These are phyloP conservation scores for Sicus ferrugineus DNA, from an alignment of 2,888 invertebrate genomes.

Conservation along the genomic window DNA sequence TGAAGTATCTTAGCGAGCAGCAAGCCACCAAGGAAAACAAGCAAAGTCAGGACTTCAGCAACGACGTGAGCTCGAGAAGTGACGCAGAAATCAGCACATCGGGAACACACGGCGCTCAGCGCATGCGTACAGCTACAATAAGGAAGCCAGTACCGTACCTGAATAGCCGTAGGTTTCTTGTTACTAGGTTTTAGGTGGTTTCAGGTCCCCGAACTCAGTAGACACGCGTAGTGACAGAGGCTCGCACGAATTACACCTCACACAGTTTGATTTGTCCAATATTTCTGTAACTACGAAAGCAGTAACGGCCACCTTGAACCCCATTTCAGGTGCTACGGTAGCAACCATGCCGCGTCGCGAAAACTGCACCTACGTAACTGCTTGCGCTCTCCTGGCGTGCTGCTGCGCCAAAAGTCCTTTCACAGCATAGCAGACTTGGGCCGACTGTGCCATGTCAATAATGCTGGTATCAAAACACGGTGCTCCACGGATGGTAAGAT, in stretches of 20 bases:
- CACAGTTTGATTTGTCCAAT: background rate
- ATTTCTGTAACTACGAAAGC: background rate
- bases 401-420: slow-evolving; percentile 63
- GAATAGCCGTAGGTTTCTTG: slow-evolving; percentile 55
- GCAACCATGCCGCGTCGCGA: slow-evolving; percentile 43
- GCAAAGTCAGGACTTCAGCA: background rate
- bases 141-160: slow-evolving; percentile 59
- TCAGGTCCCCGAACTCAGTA: background rate
- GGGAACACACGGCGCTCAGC: slow-evolving; percentile 56
- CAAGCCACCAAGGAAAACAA: background rate
- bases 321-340: slow-evolving; percentile 58
- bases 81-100: background rate
- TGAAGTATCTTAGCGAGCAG: slow-evolving; percentile 43
- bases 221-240: no score
- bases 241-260: no score
- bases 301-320: background rate
- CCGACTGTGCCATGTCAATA: slow-evolving; percentile 55
- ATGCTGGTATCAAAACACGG: slow-evolving; percentile 37
- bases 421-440: slow-evolving; percentile 60
- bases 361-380: slow-evolving; percentile 57
- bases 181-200: background rate
- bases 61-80: no score
- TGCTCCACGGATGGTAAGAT: slow-evolving; percentile 56
- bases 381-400: slow-evolving; percentile 59
- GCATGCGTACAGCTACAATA: slow-evolving; percentile 57